Conservation (phyloP, 1,140 invertebrate genomes). For the Lordiphosa mommai region DNA sequence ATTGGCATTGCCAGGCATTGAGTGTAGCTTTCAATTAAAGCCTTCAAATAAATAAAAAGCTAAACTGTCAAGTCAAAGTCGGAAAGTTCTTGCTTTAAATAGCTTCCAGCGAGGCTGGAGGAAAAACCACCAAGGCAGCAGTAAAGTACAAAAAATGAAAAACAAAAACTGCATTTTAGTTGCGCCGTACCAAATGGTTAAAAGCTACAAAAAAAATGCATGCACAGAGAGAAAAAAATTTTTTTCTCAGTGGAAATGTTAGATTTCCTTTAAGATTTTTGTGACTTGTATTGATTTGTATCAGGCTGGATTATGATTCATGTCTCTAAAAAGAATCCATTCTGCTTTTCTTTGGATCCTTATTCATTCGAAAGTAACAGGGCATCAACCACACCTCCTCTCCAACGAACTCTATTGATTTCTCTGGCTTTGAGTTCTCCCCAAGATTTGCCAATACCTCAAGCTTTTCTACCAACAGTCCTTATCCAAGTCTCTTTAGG, state of each 20-base stretch:
- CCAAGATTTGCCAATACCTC: too few relatives aligned
- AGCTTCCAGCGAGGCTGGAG: slow-evolving; percentile 45
- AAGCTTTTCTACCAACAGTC: too few relatives aligned
- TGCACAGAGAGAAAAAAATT: slow-evolving; percentile 1
- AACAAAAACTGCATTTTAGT: slow-evolving; percentile 66
- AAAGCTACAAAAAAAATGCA: slow-evolving; percentile 13
- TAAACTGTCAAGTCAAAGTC: slow-evolving; percentile 31
- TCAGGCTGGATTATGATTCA: too few relatives aligned
- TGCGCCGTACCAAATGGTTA: slow-evolving; percentile 57
- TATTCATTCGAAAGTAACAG: too few relatives aligned
- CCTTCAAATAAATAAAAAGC: slow-evolving; percentile 20
- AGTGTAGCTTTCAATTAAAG: slow-evolving; percentile 28
- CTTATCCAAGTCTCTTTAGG: too few relatives aligned
- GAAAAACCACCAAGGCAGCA: slow-evolving; percentile 56
- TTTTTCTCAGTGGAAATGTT: too few relatives aligned
- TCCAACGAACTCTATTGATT: too few relatives aligned
- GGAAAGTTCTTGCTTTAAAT: slow-evolving; percentile 64
- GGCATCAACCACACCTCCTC: too few relatives aligned
- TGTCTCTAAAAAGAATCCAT: too few relatives aligned
- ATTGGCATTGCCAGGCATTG: slow-evolving; percentile 28
- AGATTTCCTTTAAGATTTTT: background rate
- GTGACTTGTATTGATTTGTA: too few relatives aligned
- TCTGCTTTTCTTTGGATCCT: too few relatives aligned
- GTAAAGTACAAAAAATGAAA: slow-evolving; percentile 23
- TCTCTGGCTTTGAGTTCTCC: too few relatives aligned